Percentiles rank a stretch among this genome's conserved stretches.
These are phyloP conservation scores for Catalaphyllia jardinei DNA, from an alignment of 64 coral and sea anemone genomes.

Conservation along the genomic window DNA sequence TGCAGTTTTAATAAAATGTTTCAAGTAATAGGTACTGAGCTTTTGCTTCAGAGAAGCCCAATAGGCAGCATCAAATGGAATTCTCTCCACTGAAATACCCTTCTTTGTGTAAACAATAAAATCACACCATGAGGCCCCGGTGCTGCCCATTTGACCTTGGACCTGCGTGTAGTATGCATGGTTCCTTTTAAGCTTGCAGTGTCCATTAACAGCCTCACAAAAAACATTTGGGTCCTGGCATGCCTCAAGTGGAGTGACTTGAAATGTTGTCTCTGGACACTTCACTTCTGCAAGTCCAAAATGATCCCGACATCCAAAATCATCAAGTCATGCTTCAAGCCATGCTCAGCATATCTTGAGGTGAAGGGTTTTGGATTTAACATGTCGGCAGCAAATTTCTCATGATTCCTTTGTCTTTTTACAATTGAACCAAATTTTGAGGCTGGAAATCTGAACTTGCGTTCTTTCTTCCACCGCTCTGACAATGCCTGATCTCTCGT, in stretches of 20 bases:
- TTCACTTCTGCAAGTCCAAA: conserved; percentile 51
- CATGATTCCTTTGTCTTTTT: too few relatives aligned
- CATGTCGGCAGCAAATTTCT: too few relatives aligned
- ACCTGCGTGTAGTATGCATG: conserved; percentile 44
- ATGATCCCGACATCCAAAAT: conserved; percentile 24
- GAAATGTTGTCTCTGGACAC: conserved; percentile 35
- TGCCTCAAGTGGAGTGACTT: conserved; percentile 48
- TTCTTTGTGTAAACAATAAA: conserved; percentile 46
- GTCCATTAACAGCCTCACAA: conserved; percentile 23
- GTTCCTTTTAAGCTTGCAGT: conserved; percentile 32
- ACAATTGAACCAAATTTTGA: too few relatives aligned
- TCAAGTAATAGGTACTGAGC: too few relatives aligned
- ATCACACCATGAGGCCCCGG: conserved; percentile 13
- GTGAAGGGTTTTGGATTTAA: too few relatives aligned
- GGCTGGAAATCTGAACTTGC: too few relatives aligned
- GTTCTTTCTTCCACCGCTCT: too few relatives aligned
- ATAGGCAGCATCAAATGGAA: too few relatives aligned
- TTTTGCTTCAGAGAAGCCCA: too few relatives aligned
- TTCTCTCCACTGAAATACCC: not conserved
- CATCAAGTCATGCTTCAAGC: conserved; percentile 48
- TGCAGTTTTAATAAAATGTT: too few relatives aligned
- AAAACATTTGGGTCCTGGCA: conserved; percentile 3
- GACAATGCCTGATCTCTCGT: too few relatives aligned
- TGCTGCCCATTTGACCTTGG: conserved; percentile 38
- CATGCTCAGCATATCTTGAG: conserved; percentile 34